phyloP scores from a whole-genome alignment of 2,113 vertebrate species.

The Calonectris borealis region DNA sequence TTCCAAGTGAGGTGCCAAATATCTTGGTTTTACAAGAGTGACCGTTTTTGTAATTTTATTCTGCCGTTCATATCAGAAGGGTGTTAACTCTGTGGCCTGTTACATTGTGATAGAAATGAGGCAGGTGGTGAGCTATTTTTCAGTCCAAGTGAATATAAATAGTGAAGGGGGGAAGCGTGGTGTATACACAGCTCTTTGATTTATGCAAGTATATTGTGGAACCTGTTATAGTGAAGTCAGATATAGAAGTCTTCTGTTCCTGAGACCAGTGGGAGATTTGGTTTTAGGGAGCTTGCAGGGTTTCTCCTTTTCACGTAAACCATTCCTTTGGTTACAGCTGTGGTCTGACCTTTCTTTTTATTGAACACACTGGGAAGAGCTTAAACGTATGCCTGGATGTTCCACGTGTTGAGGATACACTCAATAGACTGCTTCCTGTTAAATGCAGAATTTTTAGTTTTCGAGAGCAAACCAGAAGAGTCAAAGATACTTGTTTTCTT shows the following conservation, averaged over 20 bases:
- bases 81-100: slow-evolving; percentile 22
- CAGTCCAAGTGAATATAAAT: slow-evolving; percentile 56
- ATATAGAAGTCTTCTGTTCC: slow-evolving; percentile 39
- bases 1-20: not conserved
- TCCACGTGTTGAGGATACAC: not conserved
- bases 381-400: not conserved
- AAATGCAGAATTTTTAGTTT: not conserved
- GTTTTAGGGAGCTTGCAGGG: not conserved
- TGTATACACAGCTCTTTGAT: slow-evolving; percentile 38
- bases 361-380: not conserved
- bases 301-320: not conserved
- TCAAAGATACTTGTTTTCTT: not conserved
- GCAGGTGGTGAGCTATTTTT: slow-evolving; percentile 67
- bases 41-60: not conserved
- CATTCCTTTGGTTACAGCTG: not conserved
- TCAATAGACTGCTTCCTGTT: not conserved
- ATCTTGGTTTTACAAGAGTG: not conserved
- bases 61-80: slow-evolving; percentile 16
- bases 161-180: slow-evolving; percentile 31
- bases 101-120: slow-evolving; percentile 54
- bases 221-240: slow-evolving; percentile 19
- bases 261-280: not conserved
- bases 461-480: not conserved
- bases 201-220: slow-evolving; percentile 48
- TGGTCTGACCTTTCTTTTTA: not conserved